phyloP scores from a whole-genome alignment of 2,113 vertebrate genomes.

The Microcebus griseorufus region DNA sequence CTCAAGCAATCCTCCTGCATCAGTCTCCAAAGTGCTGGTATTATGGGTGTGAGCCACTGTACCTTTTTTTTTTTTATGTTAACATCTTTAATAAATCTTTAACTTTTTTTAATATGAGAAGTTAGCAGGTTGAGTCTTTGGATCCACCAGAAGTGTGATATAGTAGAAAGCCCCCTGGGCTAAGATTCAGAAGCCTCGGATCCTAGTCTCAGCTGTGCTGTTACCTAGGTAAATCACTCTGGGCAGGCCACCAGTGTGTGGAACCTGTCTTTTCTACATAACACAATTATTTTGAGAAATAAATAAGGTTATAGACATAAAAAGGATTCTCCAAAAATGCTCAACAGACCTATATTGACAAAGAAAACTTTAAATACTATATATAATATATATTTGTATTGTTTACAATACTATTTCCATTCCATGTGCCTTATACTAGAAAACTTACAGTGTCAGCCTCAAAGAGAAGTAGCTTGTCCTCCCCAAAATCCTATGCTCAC shows the following conservation, averaged over 20 bases:
- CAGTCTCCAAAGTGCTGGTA: too few species aligned
- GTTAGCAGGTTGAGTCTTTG: not conserved
- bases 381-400: not conserved
- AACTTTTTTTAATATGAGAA: not conserved
- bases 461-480: not conserved
- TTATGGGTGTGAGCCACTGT: too few species aligned
- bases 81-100: slow-evolving; percentile 15
- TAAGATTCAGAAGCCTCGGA: not conserved
- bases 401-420: not conserved
- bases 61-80: not conserved
- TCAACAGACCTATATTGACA: not conserved
- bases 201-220: not conserved
- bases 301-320: not conserved
- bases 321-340: slow-evolving; percentile 35
- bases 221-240: not conserved
- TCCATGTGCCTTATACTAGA: not conserved
- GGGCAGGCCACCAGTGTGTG: not conserved
- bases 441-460: not conserved
- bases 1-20: too few species aligned
- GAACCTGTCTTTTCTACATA: not conserved
- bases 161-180: not conserved
- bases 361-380: slow-evolving; percentile 32
- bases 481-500: not conserved
- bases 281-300: slow-evolving; percentile 3
- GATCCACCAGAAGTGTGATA: not conserved